These are phyloP conservation scores for Acronicta leporina DNA, from an alignment of 2,888 invertebrate genomes.

Conservation along the genomic window DNA sequence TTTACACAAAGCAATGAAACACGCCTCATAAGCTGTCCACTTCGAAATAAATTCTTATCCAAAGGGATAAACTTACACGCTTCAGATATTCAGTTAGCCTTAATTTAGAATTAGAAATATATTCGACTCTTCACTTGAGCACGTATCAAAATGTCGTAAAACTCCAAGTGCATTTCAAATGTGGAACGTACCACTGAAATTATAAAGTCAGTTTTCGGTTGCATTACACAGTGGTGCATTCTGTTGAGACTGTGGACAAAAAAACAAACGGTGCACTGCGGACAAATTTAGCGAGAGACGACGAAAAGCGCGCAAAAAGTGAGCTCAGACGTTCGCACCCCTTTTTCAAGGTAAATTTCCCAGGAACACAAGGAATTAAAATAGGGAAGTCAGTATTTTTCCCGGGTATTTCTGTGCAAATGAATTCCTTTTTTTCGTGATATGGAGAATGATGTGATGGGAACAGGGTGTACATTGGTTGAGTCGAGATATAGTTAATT, in stretches of 20 bases:
- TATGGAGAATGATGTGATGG: background rate
- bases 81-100: slow-evolving; percentile 54
- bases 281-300: slow-evolving; percentile 81
- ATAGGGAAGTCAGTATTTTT: slow-evolving; percentile 54
- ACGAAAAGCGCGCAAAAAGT: slow-evolving; percentile 67
- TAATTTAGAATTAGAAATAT: slow-evolving; percentile 44
- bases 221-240: slow-evolving; percentile 62
- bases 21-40: slow-evolving; percentile 61
- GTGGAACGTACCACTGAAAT: slow-evolving; percentile 49
- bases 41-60: slow-evolving; percentile 70
- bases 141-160: slow-evolving; percentile 53
- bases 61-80: slow-evolving; percentile 61
- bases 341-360: slow-evolving; percentile 70
- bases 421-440: slow-evolving; percentile 18
- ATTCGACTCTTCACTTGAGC: slow-evolving; percentile 54
- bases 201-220: slow-evolving; percentile 66
- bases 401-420: slow-evolving; percentile 34
- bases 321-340: slow-evolving; percentile 69
- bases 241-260: slow-evolving; percentile 53
- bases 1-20: slow-evolving; percentile 58
- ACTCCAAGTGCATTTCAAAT: slow-evolving; percentile 33
- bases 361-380: slow-evolving; percentile 65
- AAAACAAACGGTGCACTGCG: slow-evolving; percentile 64
- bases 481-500: background rate
- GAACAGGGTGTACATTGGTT: slow-evolving; percentile 5